These are phyloP conservation scores for Esox lucius DNA, from an alignment of 2,797 vertebrate genomes.

Conservation along the genomic window DNA sequence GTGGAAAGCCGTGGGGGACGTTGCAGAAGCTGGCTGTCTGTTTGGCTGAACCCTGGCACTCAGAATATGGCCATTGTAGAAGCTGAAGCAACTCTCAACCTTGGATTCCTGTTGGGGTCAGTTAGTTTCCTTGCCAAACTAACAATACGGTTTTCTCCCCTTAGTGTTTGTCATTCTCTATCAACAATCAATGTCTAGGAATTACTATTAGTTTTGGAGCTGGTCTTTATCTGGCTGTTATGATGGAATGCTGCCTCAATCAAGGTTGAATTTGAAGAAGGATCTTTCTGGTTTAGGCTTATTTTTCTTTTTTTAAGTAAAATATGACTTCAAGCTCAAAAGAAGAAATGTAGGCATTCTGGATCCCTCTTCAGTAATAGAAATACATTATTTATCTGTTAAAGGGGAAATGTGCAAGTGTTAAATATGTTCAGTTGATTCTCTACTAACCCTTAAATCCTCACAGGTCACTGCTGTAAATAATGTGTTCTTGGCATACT, in stretches of 20 bases:
- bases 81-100: background rate
- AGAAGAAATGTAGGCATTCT: too few species aligned
- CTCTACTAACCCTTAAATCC: too few species aligned
- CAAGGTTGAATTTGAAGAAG: conserved; percentile 32
- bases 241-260: conserved; percentile 1
- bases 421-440: too few species aligned
- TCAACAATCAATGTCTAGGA: background rate
- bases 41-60: conserved; percentile 6
- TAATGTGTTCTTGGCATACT: too few species aligned
- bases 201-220: background rate
- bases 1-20: conserved; percentile 14
- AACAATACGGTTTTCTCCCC: background rate
- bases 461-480: too few species aligned
- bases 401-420: too few species aligned
- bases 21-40: conserved; percentile 9
- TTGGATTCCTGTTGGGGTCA: background rate
- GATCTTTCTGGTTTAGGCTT: conserved; percentile 39
- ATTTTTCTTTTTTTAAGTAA: too few species aligned
- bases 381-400: too few species aligned
- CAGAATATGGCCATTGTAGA: conserved; percentile 21
- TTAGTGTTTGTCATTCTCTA: background rate
- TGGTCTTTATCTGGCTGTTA: background rate
- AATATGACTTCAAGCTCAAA: too few species aligned
- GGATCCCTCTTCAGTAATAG: too few species aligned
- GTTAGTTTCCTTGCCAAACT: background rate